Conservation (phyloP, 2,797 vertebrate genomes). For the Malacoctenus gilli region DNA sequence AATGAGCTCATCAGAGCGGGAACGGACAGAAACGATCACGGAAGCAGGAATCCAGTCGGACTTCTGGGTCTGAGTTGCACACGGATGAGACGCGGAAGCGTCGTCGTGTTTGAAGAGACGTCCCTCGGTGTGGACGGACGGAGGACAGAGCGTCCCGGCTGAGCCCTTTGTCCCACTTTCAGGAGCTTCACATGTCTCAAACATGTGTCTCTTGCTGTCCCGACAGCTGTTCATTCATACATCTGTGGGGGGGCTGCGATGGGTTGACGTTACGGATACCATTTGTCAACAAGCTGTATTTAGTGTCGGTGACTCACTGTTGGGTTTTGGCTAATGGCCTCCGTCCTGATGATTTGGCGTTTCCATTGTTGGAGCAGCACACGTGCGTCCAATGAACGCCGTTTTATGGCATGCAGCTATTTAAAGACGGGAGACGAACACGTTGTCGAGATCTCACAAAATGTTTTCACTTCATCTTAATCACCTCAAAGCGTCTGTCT, state of each 20-base stretch:
- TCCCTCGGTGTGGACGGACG: background rate
- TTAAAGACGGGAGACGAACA: no score
- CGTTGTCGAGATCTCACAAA: no score
- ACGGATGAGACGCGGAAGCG: no score
- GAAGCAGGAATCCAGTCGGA: constrained; percentile 9
- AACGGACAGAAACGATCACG: constrained; percentile 15
- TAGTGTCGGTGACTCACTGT: constrained; percentile 66
- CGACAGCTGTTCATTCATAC: constrained; percentile 76
- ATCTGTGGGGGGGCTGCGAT: constrained; percentile 48
- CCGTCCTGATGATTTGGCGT: constrained; percentile 20
- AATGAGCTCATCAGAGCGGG: constrained; percentile 26
- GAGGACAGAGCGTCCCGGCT: constrained; percentile 26
- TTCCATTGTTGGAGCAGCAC: constrained; percentile 44
- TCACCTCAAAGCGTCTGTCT: constrained; percentile 2
- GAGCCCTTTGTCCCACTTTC: constrained; percentile 69
- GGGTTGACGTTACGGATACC: constrained; percentile 77
- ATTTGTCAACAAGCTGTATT: constrained; percentile 81
- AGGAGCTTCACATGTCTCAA: constrained; percentile 54
- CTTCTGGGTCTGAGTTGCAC: constrained; percentile 13
- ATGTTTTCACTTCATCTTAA: constrained; percentile 4
- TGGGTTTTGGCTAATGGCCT: constrained; percentile 34
- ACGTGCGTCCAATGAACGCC: constrained; percentile 42
- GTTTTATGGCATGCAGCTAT: constrained; percentile 23
- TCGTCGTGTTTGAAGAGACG: constrained; percentile 16
- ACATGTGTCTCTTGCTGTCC: constrained; percentile 54